Evolutionary conservation across 2,797 vertebrate species (phyloP).

Genomic region (Gallinago solitaria): DNA sequence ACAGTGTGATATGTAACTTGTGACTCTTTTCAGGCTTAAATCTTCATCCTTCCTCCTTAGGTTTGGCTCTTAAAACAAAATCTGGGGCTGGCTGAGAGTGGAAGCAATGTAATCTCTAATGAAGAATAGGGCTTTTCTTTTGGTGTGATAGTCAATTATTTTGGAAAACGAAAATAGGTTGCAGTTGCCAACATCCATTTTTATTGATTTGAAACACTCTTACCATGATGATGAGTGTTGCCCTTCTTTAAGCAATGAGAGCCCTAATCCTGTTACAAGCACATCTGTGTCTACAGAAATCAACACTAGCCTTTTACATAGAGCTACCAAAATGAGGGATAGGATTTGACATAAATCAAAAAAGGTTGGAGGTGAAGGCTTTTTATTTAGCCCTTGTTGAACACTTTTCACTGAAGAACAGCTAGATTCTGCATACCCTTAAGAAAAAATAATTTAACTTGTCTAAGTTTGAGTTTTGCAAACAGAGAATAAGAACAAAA

Average conservation of each 20-base stretch:
- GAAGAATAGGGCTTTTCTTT: neutral
- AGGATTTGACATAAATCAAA: neutral
- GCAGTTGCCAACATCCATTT: neutral
- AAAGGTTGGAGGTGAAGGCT: neutral
- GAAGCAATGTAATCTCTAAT: neutral
- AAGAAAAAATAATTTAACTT: neutral
- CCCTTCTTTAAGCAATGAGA: slow-evolving; percentile 15
- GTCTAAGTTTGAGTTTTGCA: neutral
- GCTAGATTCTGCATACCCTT: neutral
- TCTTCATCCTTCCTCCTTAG: neutral
- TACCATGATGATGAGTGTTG: neutral
- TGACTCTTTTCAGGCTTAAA: neutral
- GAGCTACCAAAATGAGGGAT: neutral
- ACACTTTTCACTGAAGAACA: neutral
- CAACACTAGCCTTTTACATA: neutral
- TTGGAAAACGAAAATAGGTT: neutral
- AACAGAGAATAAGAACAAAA: neutral
- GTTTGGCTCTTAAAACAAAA: neutral
- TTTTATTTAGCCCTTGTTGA: neutral
- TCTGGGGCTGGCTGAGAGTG: neutral
- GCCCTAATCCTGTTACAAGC: neutral
- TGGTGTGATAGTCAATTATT: neutral
- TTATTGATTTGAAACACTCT: neutral
- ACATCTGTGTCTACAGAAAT: neutral
- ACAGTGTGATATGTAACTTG: neutral